Base-by-base conservation (phyloP, 2,888 invertebrate species). In the Lypha dubia region DNA sequence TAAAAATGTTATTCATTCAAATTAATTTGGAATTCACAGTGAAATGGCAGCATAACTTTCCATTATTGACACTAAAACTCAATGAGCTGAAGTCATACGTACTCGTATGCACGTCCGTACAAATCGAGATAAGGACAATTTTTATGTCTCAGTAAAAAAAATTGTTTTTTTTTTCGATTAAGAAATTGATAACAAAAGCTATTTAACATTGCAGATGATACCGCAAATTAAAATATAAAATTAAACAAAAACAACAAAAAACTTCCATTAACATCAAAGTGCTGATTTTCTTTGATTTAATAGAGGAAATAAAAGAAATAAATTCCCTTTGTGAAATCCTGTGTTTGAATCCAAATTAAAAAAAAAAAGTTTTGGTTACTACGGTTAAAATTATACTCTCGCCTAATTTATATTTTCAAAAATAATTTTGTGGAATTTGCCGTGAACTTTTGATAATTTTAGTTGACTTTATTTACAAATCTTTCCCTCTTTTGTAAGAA, bases 1-100 rank as follows among this genome's bases (percentile, higher is more conserved):
- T 38, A 1, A 9, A 41, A 38, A 60, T 49, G 68, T 68, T 77
- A 60, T 46, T 0, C 38, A 38, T 49, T 49, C 20, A 46, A 63
- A 38, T 68, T 11, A 3, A 53, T 38, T 67, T 32, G 2, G 38
- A 56, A 41, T 20, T 35, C 24, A 20, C 15, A 24, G 46, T 13
- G 38, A 67, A 49, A 41, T 62, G 77, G 68, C 60, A 70, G 53
- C 51, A 20, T 15, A 53, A 3, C 1, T 15, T 28, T 24, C 9
- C n/a, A 24, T 62, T 15, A 38, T 38, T 51, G 5, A 51, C 3
- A 24, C 24, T 24, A 28, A 58, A 53, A 28, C 28, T 32, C 28
- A 56, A 35, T 58, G 7, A n/a, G 28, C 32, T 8, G 22, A n/a
- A n/a, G 9, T 28, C n/a, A 53, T 17, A n/a, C n/a, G n/a, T n/a